Conservation (phyloP, 2,888 invertebrate species). For the Lasioglossum vierecki region DNA sequence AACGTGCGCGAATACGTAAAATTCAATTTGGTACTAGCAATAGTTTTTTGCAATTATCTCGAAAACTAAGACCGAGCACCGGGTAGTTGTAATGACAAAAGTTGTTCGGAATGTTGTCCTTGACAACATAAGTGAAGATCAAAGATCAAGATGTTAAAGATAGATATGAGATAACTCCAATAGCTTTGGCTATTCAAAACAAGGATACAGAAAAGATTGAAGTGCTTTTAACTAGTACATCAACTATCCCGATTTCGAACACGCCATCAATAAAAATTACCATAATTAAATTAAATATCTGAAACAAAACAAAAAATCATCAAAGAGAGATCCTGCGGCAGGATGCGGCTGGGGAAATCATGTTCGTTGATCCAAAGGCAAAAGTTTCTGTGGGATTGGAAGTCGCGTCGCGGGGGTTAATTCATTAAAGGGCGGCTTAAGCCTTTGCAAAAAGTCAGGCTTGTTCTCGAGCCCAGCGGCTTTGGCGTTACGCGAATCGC, state of each 20-base stretch:
- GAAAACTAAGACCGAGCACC: too few species aligned
- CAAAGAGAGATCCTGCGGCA: not conserved
- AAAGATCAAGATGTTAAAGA: too few species aligned
- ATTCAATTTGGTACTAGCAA: too few species aligned
- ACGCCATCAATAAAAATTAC: not conserved
- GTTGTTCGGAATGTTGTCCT: too few species aligned
- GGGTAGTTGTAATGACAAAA: too few species aligned
- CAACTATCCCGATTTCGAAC: not conserved
- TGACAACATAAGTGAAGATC: too few species aligned
- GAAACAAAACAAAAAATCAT: not conserved
- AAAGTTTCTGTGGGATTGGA: not conserved
- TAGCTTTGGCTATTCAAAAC: too few species aligned
- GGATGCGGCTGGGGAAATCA: not conserved
- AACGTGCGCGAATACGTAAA: too few species aligned
- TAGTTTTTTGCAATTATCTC: too few species aligned
- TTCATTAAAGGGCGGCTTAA: conserved; percentile 1
- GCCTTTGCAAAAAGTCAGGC: not conserved
- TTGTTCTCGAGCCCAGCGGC: not conserved
- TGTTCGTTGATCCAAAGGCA: not conserved
- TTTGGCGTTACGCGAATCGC: conserved; percentile 46
- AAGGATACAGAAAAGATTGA: too few species aligned
- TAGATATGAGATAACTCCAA: too few species aligned
- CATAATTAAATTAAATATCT: not conserved
- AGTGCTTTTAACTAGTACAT: not conserved
- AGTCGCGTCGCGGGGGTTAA: conserved; percentile 5